phyloP scores from a whole-genome alignment of 2,888 invertebrate species.

The Drosophila hamatofila region DNA sequence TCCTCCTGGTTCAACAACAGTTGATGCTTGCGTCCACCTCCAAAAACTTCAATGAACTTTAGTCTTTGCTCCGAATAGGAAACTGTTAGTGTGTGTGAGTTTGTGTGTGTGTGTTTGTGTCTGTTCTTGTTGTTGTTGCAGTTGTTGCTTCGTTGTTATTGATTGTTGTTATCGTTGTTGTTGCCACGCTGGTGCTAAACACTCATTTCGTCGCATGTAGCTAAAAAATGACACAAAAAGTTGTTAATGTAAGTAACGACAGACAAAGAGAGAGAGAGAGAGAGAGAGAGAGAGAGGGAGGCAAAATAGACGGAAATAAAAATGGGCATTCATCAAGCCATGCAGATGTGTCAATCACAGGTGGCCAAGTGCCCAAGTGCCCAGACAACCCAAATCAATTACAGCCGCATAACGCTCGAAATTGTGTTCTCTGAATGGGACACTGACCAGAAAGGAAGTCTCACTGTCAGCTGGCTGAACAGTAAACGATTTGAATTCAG shows the following conservation, averaged over 20 bases:
- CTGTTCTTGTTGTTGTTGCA: slow-evolving; percentile 1
- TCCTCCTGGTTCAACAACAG: slow-evolving; percentile 22
- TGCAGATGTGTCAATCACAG: slow-evolving; percentile 73
- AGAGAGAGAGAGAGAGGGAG: not conserved
- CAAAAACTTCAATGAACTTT: slow-evolving; percentile 49
- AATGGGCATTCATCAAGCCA: slow-evolving; percentile 55
- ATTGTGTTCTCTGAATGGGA: slow-evolving; percentile 26
- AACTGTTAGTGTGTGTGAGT: slow-evolving; percentile 7
- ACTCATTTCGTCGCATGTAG: slow-evolving; percentile 66
- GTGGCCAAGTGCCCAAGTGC: slow-evolving; percentile 47
- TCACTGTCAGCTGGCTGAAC: slow-evolving; percentile 58
- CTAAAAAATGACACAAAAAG: slow-evolving; percentile 66
- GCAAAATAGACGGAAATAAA: slow-evolving; percentile 39
- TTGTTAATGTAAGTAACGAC: slow-evolving; percentile 45
- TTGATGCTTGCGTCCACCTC: slow-evolving; percentile 34
- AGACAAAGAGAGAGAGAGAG: not conserved
- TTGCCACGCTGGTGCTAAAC: slow-evolving; percentile 53
- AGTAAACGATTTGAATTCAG: slow-evolving; percentile 58
- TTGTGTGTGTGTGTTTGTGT: slow-evolving; percentile 4
- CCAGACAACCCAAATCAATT: slow-evolving; percentile 70
- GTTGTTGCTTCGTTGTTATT: slow-evolving; percentile 50
- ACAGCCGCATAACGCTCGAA: slow-evolving; percentile 46
- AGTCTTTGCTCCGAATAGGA: slow-evolving; percentile 21
- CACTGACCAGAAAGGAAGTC: slow-evolving; percentile 58
- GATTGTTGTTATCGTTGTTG: slow-evolving; percentile 37